phyloP scores from a whole-genome alignment of 2,113 vertebrate species.

The Drymodes brunneopygia region DNA sequence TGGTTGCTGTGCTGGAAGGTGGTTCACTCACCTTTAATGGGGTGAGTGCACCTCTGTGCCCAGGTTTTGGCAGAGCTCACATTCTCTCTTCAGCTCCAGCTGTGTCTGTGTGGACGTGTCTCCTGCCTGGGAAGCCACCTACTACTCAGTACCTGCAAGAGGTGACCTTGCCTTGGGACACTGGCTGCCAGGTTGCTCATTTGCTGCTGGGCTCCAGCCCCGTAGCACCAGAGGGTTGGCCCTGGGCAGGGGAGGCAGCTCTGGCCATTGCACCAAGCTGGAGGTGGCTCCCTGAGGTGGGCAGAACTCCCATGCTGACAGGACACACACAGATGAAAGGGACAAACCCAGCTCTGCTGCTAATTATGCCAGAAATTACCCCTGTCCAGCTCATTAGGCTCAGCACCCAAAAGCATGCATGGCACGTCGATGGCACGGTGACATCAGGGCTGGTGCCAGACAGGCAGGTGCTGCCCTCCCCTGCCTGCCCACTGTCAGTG shows the following conservation, averaged over 20 bases:
- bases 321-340: not conserved
- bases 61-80: not conserved
- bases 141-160: accelerated
- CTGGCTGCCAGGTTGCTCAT: not conserved
- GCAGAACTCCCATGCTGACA: not conserved
- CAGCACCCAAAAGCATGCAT: accelerated
- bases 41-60: not conserved
- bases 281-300: not conserved
- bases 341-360: not conserved
- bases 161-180: not conserved
- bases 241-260: not conserved
- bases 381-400: not conserved
- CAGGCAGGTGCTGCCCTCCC: not conserved
- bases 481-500: accelerated
- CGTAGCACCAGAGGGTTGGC: not conserved
- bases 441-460: not conserved
- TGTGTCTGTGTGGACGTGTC: not conserved
- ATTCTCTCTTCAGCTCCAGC: not conserved
- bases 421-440: accelerated
- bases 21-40: not conserved
- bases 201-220: not conserved
- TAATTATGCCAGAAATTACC: not conserved
- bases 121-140: not conserved
- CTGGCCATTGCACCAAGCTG: accelerated
- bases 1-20: not conserved